A percentile compares a stretch with the other conserved stretches of the same genome.
These are phyloP conservation scores for Salminus brasiliensis DNA, from an alignment of 2,113 vertebrate species.

Conservation along the genomic window DNA sequence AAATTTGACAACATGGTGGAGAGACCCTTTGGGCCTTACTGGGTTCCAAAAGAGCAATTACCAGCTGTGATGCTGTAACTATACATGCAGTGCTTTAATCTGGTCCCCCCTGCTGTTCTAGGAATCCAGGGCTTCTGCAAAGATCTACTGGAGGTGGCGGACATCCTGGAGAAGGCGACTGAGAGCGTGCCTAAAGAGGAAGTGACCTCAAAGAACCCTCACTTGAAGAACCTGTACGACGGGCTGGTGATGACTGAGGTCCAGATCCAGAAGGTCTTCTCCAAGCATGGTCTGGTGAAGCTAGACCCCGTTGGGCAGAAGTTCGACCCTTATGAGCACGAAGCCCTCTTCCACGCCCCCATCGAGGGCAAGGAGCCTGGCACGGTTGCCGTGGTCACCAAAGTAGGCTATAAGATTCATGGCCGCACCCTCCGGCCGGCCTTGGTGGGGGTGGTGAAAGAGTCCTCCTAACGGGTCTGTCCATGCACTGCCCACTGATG, in stretches of 20 bases:
- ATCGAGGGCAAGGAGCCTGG: slow-evolving; percentile 88
- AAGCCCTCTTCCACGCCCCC: slow-evolving; percentile 89
- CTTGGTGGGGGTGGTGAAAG: slow-evolving; percentile 93
- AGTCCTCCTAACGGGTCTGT: slow-evolving; percentile 74
- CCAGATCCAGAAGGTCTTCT: slow-evolving; percentile 96
- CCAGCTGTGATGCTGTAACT: too few relatives aligned
- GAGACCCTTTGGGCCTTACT: too few relatives aligned
- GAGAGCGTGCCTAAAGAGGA: slow-evolving; percentile 91
- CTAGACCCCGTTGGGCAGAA: slow-evolving; percentile 88
- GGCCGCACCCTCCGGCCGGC: slow-evolving; percentile 94
- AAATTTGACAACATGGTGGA: too few relatives aligned
- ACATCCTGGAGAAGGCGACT: slow-evolving; percentile 95
- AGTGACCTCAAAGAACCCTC: slow-evolving; percentile 85
- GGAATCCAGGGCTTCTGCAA: slow-evolving; percentile 98
- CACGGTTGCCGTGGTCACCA: slow-evolving; percentile 88
- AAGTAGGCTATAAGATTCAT: slow-evolving; percentile 95
- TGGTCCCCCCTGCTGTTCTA: slow-evolving; percentile 53
- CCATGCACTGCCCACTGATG: background rate
- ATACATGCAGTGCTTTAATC: too few relatives aligned
- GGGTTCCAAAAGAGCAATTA: too few relatives aligned
- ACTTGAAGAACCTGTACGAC: slow-evolving; percentile 93
- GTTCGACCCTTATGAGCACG: slow-evolving; percentile 96
- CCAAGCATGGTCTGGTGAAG: slow-evolving; percentile 88
- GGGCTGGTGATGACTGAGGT: slow-evolving; percentile 92
- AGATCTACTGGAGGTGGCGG: slow-evolving; percentile 94